Percentiles rank a stretch among this genome's conserved stretches.
phyloP scores from a whole-genome alignment of 2,888 invertebrate species.

The Helleia helle region DNA sequence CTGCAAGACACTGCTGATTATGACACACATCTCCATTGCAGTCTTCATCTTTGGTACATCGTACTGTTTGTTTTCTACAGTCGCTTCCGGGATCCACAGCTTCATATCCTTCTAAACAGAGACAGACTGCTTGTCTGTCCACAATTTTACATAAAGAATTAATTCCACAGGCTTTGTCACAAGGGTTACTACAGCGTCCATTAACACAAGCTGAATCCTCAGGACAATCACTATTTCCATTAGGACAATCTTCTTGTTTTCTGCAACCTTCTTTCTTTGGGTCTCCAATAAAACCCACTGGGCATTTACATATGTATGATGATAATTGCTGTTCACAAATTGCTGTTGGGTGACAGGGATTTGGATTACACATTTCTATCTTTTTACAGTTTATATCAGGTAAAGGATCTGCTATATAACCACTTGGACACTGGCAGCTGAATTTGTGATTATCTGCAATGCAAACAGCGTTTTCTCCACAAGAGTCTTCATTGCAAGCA shows the following conservation, averaged over 20 bases:
- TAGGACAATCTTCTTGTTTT: constrained; percentile 83
- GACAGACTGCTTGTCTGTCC: constrained; percentile 84
- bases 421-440: constrained; percentile 89
- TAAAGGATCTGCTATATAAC: constrained; percentile 84
- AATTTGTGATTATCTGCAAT: constrained; percentile 88
- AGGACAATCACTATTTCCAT: constrained; percentile 84
- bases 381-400: constrained; percentile 87
- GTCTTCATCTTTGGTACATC: constrained; percentile 81
- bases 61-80: constrained; percentile 80
- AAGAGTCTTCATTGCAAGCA: constrained; percentile 86
- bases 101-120: constrained; percentile 84
- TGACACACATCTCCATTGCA: constrained; percentile 87
- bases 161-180: constrained; percentile 85
- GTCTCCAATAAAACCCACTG: constrained; percentile 83
- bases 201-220: constrained; percentile 80
- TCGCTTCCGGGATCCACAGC: constrained; percentile 74
- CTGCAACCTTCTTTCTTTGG: constrained; percentile 83
- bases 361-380: constrained; percentile 81
- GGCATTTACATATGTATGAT: constrained; percentile 86
- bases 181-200: constrained; percentile 85
- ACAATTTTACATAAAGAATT: constrained; percentile 88
- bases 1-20: constrained; percentile 87
- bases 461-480: constrained; percentile 91
- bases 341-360: constrained; percentile 87
- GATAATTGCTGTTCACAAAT: constrained; percentile 80